phyloP scores from a whole-genome alignment of 92 coral and sea anemone species.

The Isaurus tuberculatus region DNA sequence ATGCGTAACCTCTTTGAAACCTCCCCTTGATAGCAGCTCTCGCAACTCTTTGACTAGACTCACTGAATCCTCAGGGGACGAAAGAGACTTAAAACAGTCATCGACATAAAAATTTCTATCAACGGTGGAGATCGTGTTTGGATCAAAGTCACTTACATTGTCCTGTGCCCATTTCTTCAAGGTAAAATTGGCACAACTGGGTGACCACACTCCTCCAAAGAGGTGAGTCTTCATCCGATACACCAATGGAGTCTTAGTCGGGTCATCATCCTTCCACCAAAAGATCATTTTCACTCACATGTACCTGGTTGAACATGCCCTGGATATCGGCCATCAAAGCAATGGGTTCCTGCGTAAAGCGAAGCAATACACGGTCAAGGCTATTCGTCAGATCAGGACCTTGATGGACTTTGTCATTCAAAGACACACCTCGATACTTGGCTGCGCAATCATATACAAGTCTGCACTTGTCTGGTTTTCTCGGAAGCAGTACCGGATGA shows the following conservation, averaged over 20 bases:
- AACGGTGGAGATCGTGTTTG: too few relatives aligned
- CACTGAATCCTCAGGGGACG: too few relatives aligned
- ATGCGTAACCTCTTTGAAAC: slow-evolving; percentile 4
- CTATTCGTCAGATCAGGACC: slow-evolving; percentile 46
- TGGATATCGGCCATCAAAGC: slow-evolving; percentile 48
- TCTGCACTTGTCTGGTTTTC: slow-evolving; percentile 48
- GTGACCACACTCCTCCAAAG: slow-evolving; percentile 47
- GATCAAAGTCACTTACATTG: too few relatives aligned
- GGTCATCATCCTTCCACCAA: slow-evolving; percentile 52
- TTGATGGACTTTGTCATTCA: slow-evolving; percentile 50
- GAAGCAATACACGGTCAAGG: slow-evolving; percentile 39
- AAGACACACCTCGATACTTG: slow-evolving; percentile 37
- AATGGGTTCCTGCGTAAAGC: slow-evolving; percentile 50
- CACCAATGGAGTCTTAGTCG: slow-evolving; percentile 29
- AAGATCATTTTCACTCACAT: slow-evolving; percentile 42
- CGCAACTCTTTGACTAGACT: too few relatives aligned
- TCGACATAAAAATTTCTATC: too few relatives aligned
- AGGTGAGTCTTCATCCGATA: slow-evolving; percentile 51
- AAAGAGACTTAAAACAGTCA: too few relatives aligned
- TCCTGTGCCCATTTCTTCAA: slow-evolving; percentile 48
- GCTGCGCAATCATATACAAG: slow-evolving; percentile 40
- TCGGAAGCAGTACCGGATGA: slow-evolving; percentile 48
- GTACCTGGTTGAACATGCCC: slow-evolving; percentile 50
- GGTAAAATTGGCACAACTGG: slow-evolving; percentile 48
- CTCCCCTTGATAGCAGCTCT: too few relatives aligned